A percentile compares a stretch with the other conserved stretches of the same genome.
phyloP scores from a whole-genome alignment of 2,113 vertebrate species.

The Cryptotis parvus region DNA sequence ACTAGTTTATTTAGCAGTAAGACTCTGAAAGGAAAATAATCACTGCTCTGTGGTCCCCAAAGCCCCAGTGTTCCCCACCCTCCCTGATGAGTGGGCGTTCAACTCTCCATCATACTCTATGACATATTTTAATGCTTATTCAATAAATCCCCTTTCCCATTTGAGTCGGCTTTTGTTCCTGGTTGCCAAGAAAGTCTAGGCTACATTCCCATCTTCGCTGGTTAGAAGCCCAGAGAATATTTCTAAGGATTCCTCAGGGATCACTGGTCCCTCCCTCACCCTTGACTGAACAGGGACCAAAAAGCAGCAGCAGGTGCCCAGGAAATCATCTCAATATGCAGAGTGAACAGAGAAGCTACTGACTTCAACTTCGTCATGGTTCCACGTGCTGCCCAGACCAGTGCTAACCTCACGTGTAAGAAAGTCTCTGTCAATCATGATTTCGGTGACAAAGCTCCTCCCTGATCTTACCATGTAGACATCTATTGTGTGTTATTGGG shows the following conservation, averaged over 20 bases:
- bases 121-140: neutral
- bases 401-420: neutral
- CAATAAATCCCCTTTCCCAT: constrained; percentile 14
- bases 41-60: neutral
- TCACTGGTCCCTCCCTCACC: neutral
- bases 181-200: neutral
- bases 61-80: neutral
- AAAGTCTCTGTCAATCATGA: neutral
- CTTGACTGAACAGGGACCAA: neutral
- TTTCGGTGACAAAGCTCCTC: constrained; percentile 9
- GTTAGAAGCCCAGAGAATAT: neutral
- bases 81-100: neutral
- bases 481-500: neutral
- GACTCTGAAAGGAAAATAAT: neutral
- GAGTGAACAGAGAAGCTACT: neutral
- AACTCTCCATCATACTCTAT: neutral
- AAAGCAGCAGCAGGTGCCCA: neutral
- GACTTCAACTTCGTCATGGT: neutral
- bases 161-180: neutral
- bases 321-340: constrained; percentile 12
- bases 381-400: neutral
- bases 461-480: neutral
- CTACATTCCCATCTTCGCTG: neutral
- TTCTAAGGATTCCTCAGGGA: neutral
- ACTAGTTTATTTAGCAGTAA: neutral